phyloP scores from a whole-genome alignment of 37 sponge, comb jelly and placozoan species.

The Spongia lamella region DNA sequence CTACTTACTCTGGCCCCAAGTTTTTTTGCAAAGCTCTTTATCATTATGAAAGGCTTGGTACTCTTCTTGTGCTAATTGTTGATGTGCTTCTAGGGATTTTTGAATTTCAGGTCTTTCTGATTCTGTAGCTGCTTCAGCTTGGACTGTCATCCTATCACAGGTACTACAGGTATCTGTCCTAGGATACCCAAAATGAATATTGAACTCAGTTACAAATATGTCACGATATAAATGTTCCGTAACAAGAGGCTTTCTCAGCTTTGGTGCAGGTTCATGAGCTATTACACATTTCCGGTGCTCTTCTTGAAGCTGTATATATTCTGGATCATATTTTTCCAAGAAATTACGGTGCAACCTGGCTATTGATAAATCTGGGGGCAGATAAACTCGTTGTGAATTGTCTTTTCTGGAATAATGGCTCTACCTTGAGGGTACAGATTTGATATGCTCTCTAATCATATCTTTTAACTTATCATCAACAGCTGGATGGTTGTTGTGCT shows the following conservation, averaged over 20 bases:
- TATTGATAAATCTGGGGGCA: slow-evolving; percentile 55
- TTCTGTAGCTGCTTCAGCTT: slow-evolving; percentile 5
- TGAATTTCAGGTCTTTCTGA: slow-evolving; percentile 12
- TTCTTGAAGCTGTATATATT: slow-evolving; percentile 43
- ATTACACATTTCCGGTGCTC: slow-evolving; percentile 22
- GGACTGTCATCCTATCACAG: slow-evolving; percentile 20
- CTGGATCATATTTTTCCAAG: slow-evolving; percentile 49
- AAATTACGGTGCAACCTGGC: slow-evolving; percentile 29
- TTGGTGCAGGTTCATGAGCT: slow-evolving; percentile 30
- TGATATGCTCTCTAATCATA: slow-evolving; percentile 36
- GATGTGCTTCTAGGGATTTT: slow-evolving; percentile 1
- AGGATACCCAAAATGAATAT: slow-evolving; percentile 57
- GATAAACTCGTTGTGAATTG: slow-evolving; percentile 41
- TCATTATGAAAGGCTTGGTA: slow-evolving; percentile 31
- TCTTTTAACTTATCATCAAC: slow-evolving; percentile 26
- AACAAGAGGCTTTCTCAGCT: slow-evolving; percentile 55
- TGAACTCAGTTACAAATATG: slow-evolving; percentile 48
- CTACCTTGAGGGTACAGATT: slow-evolving; percentile 28
- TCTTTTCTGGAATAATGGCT: slow-evolving; percentile 55
- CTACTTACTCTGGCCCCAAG: slow-evolving; percentile 20
- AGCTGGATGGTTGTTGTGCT: slow-evolving; percentile 9
- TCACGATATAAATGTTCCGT: slow-evolving; percentile 56
- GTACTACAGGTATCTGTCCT: slow-evolving; percentile 31
- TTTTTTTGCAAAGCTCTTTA: slow-evolving; percentile 6
- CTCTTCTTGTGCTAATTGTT: slow-evolving; percentile 16